phyloP scores from a whole-genome alignment of 2,888 invertebrate genomes.

The Chirona hameri region DNA sequence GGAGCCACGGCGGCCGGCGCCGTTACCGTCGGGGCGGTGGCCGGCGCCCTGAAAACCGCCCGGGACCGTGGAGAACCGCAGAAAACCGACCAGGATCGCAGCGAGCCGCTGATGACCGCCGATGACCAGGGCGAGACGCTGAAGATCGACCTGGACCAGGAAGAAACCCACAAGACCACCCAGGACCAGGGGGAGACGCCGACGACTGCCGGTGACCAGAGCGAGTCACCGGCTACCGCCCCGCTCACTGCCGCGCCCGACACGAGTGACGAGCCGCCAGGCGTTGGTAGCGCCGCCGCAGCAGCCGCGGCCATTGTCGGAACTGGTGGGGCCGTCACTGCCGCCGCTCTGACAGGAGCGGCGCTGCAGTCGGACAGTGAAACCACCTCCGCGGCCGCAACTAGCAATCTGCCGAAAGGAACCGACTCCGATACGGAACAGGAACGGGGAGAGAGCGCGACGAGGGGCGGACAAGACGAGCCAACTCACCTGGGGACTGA shows the following conservation, averaged over 20 bases:
- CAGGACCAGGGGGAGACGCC: neutral
- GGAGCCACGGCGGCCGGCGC: constrained; percentile 41
- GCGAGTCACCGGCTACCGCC: rapidly evolving
- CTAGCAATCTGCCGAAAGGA: too few species aligned
- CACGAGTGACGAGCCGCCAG: neutral
- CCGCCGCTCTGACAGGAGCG: too few species aligned
- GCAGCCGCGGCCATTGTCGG: neutral
- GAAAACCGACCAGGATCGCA: too few species aligned
- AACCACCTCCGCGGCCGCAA: too few species aligned
- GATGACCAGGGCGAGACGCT: constrained; percentile 40
- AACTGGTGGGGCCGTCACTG: neutral
- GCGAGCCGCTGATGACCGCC: too few species aligned
- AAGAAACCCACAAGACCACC: neutral
- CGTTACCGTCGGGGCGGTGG: constrained; percentile 41
- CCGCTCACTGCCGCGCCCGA: neutral
- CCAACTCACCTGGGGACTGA: too few species aligned
- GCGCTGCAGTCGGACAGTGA: too few species aligned
- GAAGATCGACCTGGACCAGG: constrained; percentile 34
- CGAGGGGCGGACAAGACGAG: too few species aligned
- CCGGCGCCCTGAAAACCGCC: constrained; percentile 37
- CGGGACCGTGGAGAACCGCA: constrained; percentile 30
- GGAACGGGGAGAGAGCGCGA: too few species aligned
- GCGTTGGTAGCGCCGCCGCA: neutral
- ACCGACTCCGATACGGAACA: too few species aligned
- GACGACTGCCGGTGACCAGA: too few species aligned